Evolutionary conservation across 2,113 vertebrate species (phyloP), one percentile per base, ranked within the genome.

Genomic region (Progne subis): DNA sequence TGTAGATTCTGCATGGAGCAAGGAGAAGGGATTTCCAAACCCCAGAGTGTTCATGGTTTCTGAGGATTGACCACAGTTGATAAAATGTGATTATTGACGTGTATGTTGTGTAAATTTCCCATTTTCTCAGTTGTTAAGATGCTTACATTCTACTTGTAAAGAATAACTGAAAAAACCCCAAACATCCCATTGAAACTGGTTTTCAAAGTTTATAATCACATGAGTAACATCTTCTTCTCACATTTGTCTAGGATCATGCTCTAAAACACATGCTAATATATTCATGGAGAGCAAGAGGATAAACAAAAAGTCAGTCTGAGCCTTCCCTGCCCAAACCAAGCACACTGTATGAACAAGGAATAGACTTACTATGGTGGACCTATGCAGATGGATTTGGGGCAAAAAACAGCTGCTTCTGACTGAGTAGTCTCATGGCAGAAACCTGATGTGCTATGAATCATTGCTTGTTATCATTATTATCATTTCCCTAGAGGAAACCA

Each of bases 71-170:
- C 43, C 31, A 49, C 9, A 7, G 31, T 37, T 53, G 25, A n/a
- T 57, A 49, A 78, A 91, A 76, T 14, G 5, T 24, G 15, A 14
- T 1, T 32, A 5, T 26, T 85, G n/a, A 39, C 0, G 1, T 29
- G 13, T 31, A 18, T 18, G 16, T 8, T 57, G 15, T 5, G 2
- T 46, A 71, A 91, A 61, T 41, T 60, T 18, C 8, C 18, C 24
- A 7, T 64, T 75, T 82, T 80, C 57, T 53, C 39, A 37, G 7
- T 43, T 37, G 14, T 16, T 76, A 37, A 55, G 23, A 60, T 39
- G 9, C 6, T 60, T 72, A 26, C 8, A 41, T 0, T 0, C 5
- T 47, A 29, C 34, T 9, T 1, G 6, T 0, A 1, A 87, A 25
- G 3, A 31, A 64, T 25, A 21, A 43, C 24, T 39, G 16, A 7